phyloP scores from a whole-genome alignment of 1,140 invertebrate genomes.

The Leptoteleia sp. region DNA sequence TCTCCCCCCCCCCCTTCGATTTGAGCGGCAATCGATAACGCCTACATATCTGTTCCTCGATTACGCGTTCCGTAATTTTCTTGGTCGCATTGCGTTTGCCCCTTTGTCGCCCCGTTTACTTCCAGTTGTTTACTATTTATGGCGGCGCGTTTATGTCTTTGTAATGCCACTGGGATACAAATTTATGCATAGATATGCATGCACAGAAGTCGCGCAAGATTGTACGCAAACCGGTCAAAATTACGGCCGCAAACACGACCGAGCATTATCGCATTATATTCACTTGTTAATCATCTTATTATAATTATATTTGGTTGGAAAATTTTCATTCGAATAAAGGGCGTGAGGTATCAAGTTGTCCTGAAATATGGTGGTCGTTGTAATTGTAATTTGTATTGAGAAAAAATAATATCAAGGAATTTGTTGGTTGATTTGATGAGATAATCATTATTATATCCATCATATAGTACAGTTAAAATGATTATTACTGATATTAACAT shows the following conservation, averaged over 20 bases:
- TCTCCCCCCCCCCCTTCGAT: no score
- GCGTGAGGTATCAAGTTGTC: no score
- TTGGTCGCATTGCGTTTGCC: conserved; percentile 5
- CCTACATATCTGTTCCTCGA: conserved; percentile 22
- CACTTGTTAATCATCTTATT: conserved; percentile 8
- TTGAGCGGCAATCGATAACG: conserved; percentile 36
- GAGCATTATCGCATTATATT: conserved; percentile 14
- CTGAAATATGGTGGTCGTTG: no score
- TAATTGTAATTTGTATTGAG: no score
- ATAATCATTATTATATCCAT: no score
- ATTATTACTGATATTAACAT: no score
- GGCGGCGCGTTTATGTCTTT: conserved; percentile 44
- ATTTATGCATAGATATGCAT: conserved; percentile 50
- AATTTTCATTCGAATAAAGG: no score
- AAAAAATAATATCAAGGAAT: no score
- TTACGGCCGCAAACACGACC: conserved; percentile 26
- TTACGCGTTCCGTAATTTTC: conserved; percentile 28
- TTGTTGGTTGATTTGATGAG: no score
- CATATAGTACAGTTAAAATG: no score
- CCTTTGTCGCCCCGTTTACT: conserved; percentile 33
- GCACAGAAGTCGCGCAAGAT: conserved; percentile 33
- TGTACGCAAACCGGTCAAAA: conserved; percentile 15
- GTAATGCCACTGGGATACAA: conserved; percentile 35
- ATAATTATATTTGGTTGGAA: no score
- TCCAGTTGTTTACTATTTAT: conserved; percentile 45